Evolutionary conservation across 2,888 invertebrate species (phyloP), one percentile per base, ranked within the genome.

Genomic region (Drosophila barbarae): DNA sequence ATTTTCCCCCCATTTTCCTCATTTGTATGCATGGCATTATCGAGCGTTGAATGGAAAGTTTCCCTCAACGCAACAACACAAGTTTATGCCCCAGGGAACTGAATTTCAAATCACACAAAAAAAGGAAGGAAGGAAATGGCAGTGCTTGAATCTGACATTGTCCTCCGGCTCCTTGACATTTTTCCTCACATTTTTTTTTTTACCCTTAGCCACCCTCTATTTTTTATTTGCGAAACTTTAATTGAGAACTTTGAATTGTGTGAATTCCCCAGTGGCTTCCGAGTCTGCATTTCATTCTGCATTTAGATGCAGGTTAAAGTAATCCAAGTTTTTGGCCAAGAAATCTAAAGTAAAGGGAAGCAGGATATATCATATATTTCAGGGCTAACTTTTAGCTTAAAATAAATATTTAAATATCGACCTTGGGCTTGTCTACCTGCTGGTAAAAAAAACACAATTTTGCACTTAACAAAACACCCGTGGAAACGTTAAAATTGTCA

Each of bases 21-120:
- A 86, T 85, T 85, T 86, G 77, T 86, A 85, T 85, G 86, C 86
- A 79, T 55, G 64, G 70, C 76, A 61, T 71, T 71, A 46, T 55
- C 54, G 50, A 51, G 60, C 77, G 63, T 64, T 54, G 32, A 55
- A 68, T 59, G 57, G 53, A 65, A 60, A 52, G 39, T 64, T 64
- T 38, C 57, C 41, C 36, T 42, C 41, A 35, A 30, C 41, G 42
- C 42, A 42, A 56, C 52, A 60, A 67, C 61, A 70, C 61, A 70
- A 70, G 32, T 42, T 15, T 34, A 61, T 64, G 41, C 85, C 77
- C 85, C 77, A 39, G 39, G 72, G 81, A 73, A 28, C 56, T 56
- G 30, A 82, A 73, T 80, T 81, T 76, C 70, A 73, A 83, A 83
- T 85, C 81, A 71, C 67, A 67, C 64, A 56, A 71, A 67, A 34